Evolutionary conservation across 2,797 vertebrate genomes (phyloP), one percentile per base, ranked within the genome.

Genomic region (Sternarchorhynchus goeldii): DNA sequence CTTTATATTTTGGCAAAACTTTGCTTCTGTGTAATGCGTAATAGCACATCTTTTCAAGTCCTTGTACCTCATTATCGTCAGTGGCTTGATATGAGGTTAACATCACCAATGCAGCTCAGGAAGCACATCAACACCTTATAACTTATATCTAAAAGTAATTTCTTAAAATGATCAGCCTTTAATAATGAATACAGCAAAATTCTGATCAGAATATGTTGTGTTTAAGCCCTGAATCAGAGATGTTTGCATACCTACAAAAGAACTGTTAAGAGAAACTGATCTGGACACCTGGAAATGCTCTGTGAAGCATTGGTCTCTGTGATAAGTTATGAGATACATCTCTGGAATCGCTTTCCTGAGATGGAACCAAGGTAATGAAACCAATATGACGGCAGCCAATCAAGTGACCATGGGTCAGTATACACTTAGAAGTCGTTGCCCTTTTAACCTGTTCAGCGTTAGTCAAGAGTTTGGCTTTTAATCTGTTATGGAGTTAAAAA

Each of bases 11-110:
- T 29, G 20, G 25, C 41, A 76, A 55, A 76, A 86, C 60, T 73
- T 80, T 68, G 67, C 17, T 32, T 84, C 21, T 29, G n/a, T 14
- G 5, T 62, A 25, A 72, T 70, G 62, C 25, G 14, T 75, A 39
- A 56, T 41, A 71, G 74, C 86, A 79, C 64, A 79, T 81, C 73
- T 84, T 79, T 84, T 81, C 34, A 65, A 10, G 17, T 16, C 69
- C 81, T 76, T 78, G 64, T 60, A 65, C 73, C 82, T 64, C 63
- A 76, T 32, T 63, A 31, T 39, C 6, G 57, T 70, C 56, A 82
- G 4, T 4, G 21, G 36, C 41, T 12, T 29, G 55, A 34, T 45
- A 32, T 39, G 31, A 68, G 17, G 45, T 6, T 67, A 59, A 41
- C 25, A 58, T 60, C 64, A 36, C 56, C 71, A 39, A n/a, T 68